Percentiles rank a stretch among this genome's conserved stretches.
Conservation (phyloP, 2,113 vertebrate species). For the Ceyx margarethae region DNA sequence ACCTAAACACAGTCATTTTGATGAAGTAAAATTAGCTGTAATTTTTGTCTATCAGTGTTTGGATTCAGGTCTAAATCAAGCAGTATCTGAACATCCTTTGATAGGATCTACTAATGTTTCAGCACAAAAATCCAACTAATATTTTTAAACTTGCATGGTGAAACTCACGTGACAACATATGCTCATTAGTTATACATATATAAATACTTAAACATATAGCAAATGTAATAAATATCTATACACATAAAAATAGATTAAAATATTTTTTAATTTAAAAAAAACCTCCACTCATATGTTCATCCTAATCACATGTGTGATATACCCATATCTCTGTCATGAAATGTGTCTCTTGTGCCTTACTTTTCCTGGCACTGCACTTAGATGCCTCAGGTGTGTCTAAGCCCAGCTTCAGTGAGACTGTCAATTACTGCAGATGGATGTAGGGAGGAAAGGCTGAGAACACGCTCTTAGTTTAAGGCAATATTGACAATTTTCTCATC, state of each 20-base stretch:
- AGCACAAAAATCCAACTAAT: neutral
- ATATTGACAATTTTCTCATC: neutral
- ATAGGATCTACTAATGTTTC: neutral
- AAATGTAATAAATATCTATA: neutral
- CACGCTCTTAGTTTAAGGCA: neutral
- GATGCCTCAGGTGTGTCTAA: neutral
- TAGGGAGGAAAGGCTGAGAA: neutral
- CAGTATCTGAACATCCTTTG: neutral
- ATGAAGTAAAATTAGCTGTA: neutral
- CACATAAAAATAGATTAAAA: neutral
- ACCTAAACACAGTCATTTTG: neutral
- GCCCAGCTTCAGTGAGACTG: neutral
- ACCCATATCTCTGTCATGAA: neutral
- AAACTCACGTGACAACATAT: neutral
- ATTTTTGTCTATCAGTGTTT: neutral
- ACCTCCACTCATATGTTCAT: accelerated
- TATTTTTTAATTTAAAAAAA: neutral
- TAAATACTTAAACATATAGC: neutral
- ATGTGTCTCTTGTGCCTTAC: neutral
- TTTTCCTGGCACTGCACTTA: neutral
- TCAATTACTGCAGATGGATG: accelerated
- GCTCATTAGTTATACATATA: neutral
- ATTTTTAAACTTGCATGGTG: neutral
- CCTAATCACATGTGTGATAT: neutral
- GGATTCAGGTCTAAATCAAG: neutral